Conservation (phyloP, 1,140 invertebrate genomes). For the Helicorthomorpha holstii region DNA sequence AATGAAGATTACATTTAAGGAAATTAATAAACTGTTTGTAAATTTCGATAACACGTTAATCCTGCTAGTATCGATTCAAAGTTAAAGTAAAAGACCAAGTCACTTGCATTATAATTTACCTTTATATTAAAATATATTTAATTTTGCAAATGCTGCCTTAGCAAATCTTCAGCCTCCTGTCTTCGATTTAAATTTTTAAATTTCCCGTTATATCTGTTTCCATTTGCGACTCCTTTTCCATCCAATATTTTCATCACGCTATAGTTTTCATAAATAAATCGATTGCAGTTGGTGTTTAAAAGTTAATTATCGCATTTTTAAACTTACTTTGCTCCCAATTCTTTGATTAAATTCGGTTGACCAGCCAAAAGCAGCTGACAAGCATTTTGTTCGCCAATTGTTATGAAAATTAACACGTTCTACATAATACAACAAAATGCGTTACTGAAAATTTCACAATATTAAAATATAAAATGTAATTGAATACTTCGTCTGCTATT, state of each 20-base stretch:
- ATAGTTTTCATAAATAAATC: neutral
- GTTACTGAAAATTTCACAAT: neutral
- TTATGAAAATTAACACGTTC: conserved; percentile 41
- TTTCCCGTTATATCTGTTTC: conserved; percentile 4
- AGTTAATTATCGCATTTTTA: neutral
- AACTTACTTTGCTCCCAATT: conserved; percentile 31
- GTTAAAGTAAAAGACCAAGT: too few species aligned
- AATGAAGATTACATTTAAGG: too few species aligned
- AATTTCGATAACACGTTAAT: too few species aligned
- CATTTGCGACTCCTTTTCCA: conserved; percentile 6
- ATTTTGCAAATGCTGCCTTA: too few species aligned
- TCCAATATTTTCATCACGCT: conserved; percentile 3
- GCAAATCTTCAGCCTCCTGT: neutral
- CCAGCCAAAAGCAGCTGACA: conserved; percentile 47
- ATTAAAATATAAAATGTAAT: conserved; percentile 8
- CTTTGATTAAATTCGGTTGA: conserved; percentile 23
- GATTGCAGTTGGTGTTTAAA: conserved; percentile 5
- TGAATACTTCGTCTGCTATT: conserved; percentile 31
- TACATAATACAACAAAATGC: conserved; percentile 15
- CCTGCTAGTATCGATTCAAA: too few species aligned
- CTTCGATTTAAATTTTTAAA: conserved; percentile 2
- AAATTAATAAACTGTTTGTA: too few species aligned
- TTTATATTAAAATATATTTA: too few species aligned
- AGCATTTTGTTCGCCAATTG: conserved; percentile 44
- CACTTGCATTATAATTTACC: too few species aligned